A percentile compares a stretch with the other conserved stretches of the same genome.
phyloP scores from a whole-genome alignment of 2,113 vertebrate genomes.

The Amazona guildingii region DNA sequence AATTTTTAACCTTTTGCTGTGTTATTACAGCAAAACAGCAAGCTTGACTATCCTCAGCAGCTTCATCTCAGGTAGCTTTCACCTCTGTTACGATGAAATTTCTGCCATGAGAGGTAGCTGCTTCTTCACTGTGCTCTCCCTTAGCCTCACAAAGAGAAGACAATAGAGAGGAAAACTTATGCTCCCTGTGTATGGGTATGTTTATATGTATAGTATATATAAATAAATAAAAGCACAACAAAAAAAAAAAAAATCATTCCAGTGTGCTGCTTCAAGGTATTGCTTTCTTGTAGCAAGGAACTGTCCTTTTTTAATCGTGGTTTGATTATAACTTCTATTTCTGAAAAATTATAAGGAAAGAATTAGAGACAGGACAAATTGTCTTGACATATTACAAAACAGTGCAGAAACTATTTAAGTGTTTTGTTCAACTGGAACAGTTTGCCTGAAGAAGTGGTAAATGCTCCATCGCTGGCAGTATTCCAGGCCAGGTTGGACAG shows the following conservation, averaged over 20 bases:
- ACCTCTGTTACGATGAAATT: background rate
- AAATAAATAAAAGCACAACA: background rate
- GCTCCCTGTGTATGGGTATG: rapidly evolving
- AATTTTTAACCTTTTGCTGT: background rate
- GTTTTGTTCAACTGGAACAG: background rate
- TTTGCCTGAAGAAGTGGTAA: background rate
- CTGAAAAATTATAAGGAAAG: background rate
- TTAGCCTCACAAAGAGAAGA: background rate
- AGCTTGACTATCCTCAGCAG: background rate
- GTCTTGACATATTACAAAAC: background rate
- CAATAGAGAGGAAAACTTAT: background rate
- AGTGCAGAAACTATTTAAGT: background rate
- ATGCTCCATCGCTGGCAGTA: background rate
- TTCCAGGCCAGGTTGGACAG: background rate
- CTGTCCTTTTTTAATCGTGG: background rate
- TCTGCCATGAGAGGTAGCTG: background rate
- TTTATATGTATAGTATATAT: rapidly evolving
- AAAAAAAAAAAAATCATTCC: background rate
- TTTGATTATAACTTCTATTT: background rate
- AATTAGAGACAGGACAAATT: background rate
- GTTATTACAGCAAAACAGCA: background rate
- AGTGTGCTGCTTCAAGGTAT: background rate
- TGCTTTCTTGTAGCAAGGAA: background rate
- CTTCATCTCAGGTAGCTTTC: background rate
- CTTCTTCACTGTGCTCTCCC: background rate